These are phyloP conservation scores for Pongo pygmaeus DNA, from an alignment of 2,113 vertebrate species.

Conservation along the genomic window DNA sequence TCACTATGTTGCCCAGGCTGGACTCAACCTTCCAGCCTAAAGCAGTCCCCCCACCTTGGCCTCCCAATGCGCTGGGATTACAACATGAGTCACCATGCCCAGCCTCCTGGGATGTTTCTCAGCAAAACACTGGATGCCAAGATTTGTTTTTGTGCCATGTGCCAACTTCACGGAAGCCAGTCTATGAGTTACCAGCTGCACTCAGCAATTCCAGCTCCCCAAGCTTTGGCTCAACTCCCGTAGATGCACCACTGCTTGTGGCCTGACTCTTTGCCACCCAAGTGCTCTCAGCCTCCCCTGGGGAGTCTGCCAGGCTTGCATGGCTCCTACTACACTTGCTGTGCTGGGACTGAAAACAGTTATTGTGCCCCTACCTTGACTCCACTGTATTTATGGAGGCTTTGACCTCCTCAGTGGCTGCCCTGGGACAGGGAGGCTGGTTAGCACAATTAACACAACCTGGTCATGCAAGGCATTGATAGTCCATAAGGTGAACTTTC, in stretches of 20 bases:
- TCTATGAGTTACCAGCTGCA: neutral
- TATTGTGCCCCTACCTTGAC: neutral
- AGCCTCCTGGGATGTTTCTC: neutral
- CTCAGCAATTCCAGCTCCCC: neutral
- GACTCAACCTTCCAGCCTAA: too few species aligned
- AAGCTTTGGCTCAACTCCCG: neutral
- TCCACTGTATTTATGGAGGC: neutral
- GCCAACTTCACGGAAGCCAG: neutral
- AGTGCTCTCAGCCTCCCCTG: neutral
- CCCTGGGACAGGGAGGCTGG: fast-evolving
- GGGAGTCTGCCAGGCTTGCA: fast-evolving
- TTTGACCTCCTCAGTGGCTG: too few species aligned
- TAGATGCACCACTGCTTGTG: neutral
- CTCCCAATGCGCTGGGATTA: too few species aligned
- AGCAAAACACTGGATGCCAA: neutral
- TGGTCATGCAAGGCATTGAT: fast-evolving
- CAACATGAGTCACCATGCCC: too few species aligned
- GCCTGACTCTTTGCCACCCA: neutral
- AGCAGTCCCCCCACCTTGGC: too few species aligned
- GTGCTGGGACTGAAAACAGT: neutral
- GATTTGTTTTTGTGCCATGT: neutral
- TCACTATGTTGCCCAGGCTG: too few species aligned
- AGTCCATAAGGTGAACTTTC: neutral
- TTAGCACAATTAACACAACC: neutral
- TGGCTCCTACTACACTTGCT: neutral